Conservation (phyloP, 2,888 invertebrate species). For the Onchidella celtica region DNA sequence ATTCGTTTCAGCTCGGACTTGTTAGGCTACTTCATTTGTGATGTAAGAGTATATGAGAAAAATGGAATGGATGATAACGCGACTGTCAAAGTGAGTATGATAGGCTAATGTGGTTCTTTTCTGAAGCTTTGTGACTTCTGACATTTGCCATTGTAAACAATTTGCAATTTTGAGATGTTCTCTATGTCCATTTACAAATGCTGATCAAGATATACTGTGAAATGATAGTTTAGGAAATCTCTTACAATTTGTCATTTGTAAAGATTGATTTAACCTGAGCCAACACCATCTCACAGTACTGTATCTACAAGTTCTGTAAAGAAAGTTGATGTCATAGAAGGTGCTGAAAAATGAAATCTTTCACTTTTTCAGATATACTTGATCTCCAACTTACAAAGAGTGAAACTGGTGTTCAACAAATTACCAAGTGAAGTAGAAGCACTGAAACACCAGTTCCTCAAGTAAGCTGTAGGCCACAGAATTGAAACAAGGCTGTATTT, state of each 20-base stretch:
- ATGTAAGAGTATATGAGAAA: constrained; percentile 57
- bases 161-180: too few species aligned
- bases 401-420: constrained; percentile 92
- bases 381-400: constrained; percentile 94
- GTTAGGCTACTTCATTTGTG: constrained; percentile 92
- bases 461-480: constrained; percentile 57
- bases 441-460: constrained; percentile 62
- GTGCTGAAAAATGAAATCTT: too few species aligned
- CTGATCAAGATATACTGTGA: too few species aligned
- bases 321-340: too few species aligned
- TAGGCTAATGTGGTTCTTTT: background rate
- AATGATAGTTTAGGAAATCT: too few species aligned
- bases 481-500: background rate
- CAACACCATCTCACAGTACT: too few species aligned
- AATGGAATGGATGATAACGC: constrained; percentile 38
- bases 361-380: constrained; percentile 92
- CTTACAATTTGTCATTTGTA: too few species aligned
- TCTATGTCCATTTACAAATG: too few species aligned
- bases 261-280: too few species aligned
- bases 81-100: constrained; percentile 48
- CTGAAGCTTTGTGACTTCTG: background rate
- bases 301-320: too few species aligned
- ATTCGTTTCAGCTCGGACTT: constrained; percentile 97
- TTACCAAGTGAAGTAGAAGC: constrained; percentile 89
- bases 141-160: background rate